Evolutionary conservation across 2,113 vertebrate genomes (phyloP), one percentile per base, ranked within the genome.

Genomic region (Daubentonia madagascariensis): DNA sequence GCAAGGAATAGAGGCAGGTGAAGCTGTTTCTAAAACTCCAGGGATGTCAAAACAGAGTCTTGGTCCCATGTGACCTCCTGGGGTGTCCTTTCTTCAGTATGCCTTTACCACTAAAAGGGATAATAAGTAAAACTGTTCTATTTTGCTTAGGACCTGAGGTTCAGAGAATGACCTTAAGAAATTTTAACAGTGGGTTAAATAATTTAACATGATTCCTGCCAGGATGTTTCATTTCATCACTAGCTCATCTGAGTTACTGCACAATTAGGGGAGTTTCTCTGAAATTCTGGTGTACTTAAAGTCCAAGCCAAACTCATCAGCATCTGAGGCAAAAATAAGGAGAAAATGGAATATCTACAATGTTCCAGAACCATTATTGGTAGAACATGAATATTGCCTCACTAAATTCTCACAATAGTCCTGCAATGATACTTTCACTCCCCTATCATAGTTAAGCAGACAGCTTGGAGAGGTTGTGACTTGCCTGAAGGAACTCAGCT

Each of bases 51-150:
- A 50, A 78, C 9, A 78, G 70, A 73, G 30, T 50, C 75, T 35
- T 23, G 35, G 35, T 20, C 32, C 50, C 11, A 13, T 10, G 32
- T n/a, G 35, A 79, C 48, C 32, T 79, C 87, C 65, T 76, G 59
- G 83, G 98, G 98, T 97, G 98, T 96, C 98, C 94, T 97, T 96
- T 98, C 96, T 89, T 98, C 98, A 98, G 97, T 97, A 91, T 91
- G 76, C 92, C 96, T 97, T 98, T 98, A 96, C 94, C 91, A 85
- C 70, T 91, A 95, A 97, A 95, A 98, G 43, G 68, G 88, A 92
- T 93, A 97, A 96, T 80, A 98, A 97, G 68, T 93, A 87, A 97
- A 98, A 97, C 48, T 93, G 45, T 95, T 97, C 90, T 95, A 86
- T 96, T 94, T 96, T 98, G 92, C 84, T 95, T 94, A 96, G 94